A percentile compares a stretch with the other conserved stretches of the same genome.
Conservation (phyloP, 2,797 vertebrate genomes). For the Caiman crocodilus region DNA sequence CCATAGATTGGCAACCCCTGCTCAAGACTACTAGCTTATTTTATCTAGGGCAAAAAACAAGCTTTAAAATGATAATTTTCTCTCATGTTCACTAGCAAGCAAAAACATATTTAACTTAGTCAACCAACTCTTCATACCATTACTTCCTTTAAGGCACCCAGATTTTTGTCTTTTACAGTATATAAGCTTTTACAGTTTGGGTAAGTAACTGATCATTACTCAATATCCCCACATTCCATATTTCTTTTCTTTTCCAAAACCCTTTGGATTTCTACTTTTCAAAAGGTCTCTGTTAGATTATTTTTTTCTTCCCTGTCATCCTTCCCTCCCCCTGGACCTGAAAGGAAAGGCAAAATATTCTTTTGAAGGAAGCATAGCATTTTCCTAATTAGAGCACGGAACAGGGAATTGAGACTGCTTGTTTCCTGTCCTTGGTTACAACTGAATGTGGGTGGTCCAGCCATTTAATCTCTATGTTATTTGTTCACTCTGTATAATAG, state of each 20-base stretch:
- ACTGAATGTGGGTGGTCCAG: background rate
- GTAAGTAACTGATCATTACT: too few species aligned
- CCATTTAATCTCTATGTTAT: background rate
- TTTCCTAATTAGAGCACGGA: background rate
- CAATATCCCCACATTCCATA: too few species aligned
- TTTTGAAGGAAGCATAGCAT: background rate
- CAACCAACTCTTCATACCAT: background rate
- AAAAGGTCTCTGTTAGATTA: too few species aligned
- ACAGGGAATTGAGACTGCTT: background rate
- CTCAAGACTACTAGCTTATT: background rate
- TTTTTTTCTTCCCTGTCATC: too few species aligned
- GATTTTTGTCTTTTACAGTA: background rate
- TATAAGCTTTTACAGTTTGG: too few species aligned
- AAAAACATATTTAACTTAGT: background rate
- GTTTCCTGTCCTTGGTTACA: background rate
- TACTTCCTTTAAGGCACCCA: background rate
- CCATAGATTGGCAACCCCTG: too few species aligned
- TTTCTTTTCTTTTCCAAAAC: background rate
- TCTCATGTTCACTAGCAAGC: background rate
- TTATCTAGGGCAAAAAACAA: background rate
- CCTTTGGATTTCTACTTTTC: too few species aligned
- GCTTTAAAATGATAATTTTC: background rate
- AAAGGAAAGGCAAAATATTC: background rate
- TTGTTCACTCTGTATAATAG: background rate
- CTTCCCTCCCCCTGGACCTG: too few species aligned